phyloP scores from a whole-genome alignment of 2,888 invertebrate genomes.

The Tachina lurida region DNA sequence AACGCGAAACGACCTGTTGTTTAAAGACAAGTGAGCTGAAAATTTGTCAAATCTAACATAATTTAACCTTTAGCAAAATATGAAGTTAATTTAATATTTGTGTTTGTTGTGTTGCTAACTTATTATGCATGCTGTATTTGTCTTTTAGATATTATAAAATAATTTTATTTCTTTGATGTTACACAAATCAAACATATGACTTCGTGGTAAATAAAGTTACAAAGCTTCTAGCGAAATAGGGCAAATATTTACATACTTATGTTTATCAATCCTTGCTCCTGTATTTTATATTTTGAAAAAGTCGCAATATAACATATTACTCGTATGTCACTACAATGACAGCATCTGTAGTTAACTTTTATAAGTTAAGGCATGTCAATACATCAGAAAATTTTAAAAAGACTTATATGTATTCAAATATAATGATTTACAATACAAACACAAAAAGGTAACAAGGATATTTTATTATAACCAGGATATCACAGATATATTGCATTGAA shows the following conservation, averaged over 20 bases:
- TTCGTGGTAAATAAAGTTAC: background rate
- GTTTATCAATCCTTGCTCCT: conserved; percentile 22
- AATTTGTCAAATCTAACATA: no score
- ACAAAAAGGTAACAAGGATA: conserved; percentile 39
- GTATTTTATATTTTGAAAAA: conserved; percentile 37
- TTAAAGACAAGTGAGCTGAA: no score
- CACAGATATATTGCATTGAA: conserved; percentile 4
- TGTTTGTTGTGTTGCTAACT: no score
- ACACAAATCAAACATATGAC: no score
- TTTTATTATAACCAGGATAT: conserved; percentile 15
- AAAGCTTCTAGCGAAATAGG: background rate
- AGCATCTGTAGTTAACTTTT: conserved; percentile 63
- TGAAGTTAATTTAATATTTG: no score
- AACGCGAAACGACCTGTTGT: no score
- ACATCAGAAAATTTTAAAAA: background rate
- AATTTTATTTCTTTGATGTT: no score
- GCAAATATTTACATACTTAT: conserved; percentile 29
- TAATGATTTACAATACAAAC: conserved; percentile 17
- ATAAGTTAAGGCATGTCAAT: conserved; percentile 48
- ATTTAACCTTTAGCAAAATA: no score
- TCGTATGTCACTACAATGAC: conserved; percentile 57
- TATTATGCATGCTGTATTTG: no score
- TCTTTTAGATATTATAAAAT: no score
- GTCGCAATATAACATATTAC: no score
- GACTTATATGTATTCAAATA: conserved; percentile 1